These are phyloP conservation scores for Ischnus inquisitorius DNA, from an alignment of 2,888 invertebrate species.

Conservation along the genomic window DNA sequence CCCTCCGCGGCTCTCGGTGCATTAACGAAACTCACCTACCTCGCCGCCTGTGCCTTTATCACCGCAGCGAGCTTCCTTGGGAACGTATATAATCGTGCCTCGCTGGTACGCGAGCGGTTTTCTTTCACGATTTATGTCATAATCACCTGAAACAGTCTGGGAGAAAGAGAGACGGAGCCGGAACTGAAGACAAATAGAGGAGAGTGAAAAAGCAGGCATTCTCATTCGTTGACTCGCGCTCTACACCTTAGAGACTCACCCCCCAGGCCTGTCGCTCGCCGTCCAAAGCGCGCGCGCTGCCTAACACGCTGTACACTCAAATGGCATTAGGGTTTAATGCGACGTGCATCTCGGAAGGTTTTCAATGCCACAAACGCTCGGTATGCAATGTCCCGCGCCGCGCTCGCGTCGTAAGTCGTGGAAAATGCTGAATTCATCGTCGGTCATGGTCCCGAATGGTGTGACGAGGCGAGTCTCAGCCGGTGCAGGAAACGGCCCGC, in stretches of 20 bases:
- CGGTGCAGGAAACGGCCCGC: slow-evolving; percentile 19
- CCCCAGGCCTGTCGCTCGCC: slow-evolving; percentile 62
- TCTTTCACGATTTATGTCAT: slow-evolving; percentile 82
- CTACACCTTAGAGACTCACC: slow-evolving; percentile 44
- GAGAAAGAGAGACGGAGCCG: slow-evolving; percentile 4
- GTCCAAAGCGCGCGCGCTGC: slow-evolving; percentile 11
- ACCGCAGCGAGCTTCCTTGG: slow-evolving; percentile 38
- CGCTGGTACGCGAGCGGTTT: slow-evolving; percentile 62
- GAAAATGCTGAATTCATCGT: slow-evolving; percentile 56
- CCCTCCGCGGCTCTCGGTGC: slow-evolving; percentile 35
- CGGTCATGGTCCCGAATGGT: slow-evolving; percentile 28
- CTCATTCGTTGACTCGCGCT: slow-evolving; percentile 45
- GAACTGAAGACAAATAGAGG: slow-evolving; percentile 44
- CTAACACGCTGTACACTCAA: slow-evolving; percentile 64
- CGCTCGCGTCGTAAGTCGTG: slow-evolving; percentile 17
- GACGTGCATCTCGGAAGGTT: slow-evolving; percentile 79
- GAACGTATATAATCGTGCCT: slow-evolving; percentile 14
- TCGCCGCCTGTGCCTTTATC: slow-evolving; percentile 29
- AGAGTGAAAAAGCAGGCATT: slow-evolving; percentile 37
- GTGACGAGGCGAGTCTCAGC: slow-evolving; percentile 45
- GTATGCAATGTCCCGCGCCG: slow-evolving; percentile 63
- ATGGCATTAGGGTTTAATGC: slow-evolving; percentile 82
- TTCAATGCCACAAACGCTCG: slow-evolving; percentile 79
- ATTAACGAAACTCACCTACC: slow-evolving; percentile 38
- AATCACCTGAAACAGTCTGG: slow-evolving; percentile 79